Evolutionary conservation across 2,113 vertebrate genomes (phyloP), one percentile per base, ranked within the genome.

Genomic region (Ictalurus furcatus): DNA sequence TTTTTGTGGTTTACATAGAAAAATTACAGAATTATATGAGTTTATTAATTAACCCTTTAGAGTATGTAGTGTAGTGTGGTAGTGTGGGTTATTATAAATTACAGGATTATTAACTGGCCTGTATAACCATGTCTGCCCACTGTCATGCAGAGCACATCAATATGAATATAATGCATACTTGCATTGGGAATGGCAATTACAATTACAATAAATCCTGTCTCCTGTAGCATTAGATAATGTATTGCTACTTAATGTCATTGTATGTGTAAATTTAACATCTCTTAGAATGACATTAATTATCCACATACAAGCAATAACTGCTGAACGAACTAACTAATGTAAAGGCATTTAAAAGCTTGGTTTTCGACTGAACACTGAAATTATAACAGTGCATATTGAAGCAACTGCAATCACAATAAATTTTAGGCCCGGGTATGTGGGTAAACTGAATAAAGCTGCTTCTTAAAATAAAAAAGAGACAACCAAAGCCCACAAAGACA

Each of bases 301-400:
- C 34, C 2, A 83, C 21, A 52, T 82, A 88, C 67, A 34, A 83
- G 11, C 63, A 82, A 40, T 14, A 69, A 79, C 28, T 80, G 44
- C 58, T 25, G 11, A 63, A 63, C 11, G 28, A 79, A 56, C n/a
- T 54, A 83, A 90, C 85, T 86, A 65, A 89, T 84, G 65, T 87
- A 71, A 87, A 91, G 90, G 88, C 90, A 91, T 91, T 82, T 89
- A 65, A 87, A 89, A 81, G 84, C 63, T 61, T 86, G 59, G 23
- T 85, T 83, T 69, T 34, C 56, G 65, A 74, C 48, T 48, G 61
- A 91, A 88, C 85, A 87, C 52, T 89, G 61, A 54, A 89, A 79
- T 76, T 87, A 79, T 86, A 73, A 86, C 80, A 86, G 76, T 89
- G 59, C 86, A 84, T 74, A 91, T 84, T 85, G 30, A 67, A 90